These are phyloP conservation scores for Plecotus auritus DNA, from an alignment of 2,113 vertebrate species.

Conservation along the genomic window DNA sequence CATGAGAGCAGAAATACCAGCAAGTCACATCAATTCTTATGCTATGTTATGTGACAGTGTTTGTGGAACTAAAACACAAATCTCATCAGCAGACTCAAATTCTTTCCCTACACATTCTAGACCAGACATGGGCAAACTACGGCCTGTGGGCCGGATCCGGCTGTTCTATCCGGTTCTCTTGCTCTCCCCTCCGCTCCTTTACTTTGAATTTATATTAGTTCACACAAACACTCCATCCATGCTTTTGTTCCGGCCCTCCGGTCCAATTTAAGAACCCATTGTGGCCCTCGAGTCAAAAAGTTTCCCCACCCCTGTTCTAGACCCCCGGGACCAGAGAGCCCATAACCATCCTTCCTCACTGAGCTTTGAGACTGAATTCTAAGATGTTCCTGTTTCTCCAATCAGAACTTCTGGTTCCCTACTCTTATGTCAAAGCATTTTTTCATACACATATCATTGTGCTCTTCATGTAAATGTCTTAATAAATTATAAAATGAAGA, in stretches of 20 bases:
- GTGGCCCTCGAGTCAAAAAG: too few relatives aligned
- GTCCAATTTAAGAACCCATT: too few relatives aligned
- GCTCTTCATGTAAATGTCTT: neutral
- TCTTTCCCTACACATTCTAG: neutral
- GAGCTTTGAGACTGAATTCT: neutral
- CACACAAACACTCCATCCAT: too few relatives aligned
- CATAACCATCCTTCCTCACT: neutral
- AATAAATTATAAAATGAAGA: neutral
- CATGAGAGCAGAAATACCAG: neutral
- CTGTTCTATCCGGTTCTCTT: too few relatives aligned
- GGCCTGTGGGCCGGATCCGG: too few relatives aligned
- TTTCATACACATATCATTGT: neutral
- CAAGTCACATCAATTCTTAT: neutral
- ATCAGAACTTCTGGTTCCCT: neutral
- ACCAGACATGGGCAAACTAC: too few relatives aligned
- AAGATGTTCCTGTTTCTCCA: neutral
- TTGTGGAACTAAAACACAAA: neutral
- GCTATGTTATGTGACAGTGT: neutral
- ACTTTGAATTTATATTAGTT: too few relatives aligned
- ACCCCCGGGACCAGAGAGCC: fast-evolving
- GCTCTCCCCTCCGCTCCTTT: too few relatives aligned
- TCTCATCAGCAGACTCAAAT: neutral
- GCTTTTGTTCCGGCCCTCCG: too few relatives aligned
- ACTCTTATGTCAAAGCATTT: neutral
- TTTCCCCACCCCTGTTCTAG: too few relatives aligned